Base-by-base conservation (phyloP, 2,113 vertebrate genomes). In the Proteles cristata region DNA sequence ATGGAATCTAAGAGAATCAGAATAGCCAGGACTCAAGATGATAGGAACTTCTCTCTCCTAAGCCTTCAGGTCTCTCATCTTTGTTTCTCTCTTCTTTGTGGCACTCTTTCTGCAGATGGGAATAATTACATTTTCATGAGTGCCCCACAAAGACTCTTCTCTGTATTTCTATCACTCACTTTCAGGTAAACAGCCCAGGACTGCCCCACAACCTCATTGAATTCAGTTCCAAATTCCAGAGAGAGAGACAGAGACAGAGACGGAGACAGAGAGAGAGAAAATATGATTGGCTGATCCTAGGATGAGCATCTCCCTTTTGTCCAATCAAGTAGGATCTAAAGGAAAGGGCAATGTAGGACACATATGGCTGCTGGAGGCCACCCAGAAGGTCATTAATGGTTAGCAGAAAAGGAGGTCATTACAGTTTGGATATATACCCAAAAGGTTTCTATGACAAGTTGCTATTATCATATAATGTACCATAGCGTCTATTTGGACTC, bases 1-100 rank as follows among this genome's bases (percentile, higher is more conserved):
- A 61, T 7, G 31, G 80, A 96, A 93, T 73, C 63, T 84, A 93
- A 96, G n/a, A 73, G 26, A 93, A 90, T 16, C 2, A 45, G 43
- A 55, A 84, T 33, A 63, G 65, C 63, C n/a, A 85, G 53, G 58
- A 63, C 53, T 90, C 80, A 85, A 23, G 26, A 55, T 84, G 79
- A 93, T 26, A 79, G 71, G 50, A 58, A 58, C 17, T 8, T 80
- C 43, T 80, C 25, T 80, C 35, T 81, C 5, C 7, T 17, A 48
- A 48, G 53, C n/a, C 43, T 74, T 87, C 6, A n/a, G 45, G 28
- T 90, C 48, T 85, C 50, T 85, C 55, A 65, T 74, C 28, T 85
- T 80, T 71, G 11, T 73, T 68, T 90, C n/a, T 73, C 66, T 82
- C 65, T 87, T 65, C 43, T 65, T 96, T 35, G 65, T 7, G 9